Base-by-base conservation (phyloP, 2,888 invertebrate species). In the Slavum lentiscoides region DNA sequence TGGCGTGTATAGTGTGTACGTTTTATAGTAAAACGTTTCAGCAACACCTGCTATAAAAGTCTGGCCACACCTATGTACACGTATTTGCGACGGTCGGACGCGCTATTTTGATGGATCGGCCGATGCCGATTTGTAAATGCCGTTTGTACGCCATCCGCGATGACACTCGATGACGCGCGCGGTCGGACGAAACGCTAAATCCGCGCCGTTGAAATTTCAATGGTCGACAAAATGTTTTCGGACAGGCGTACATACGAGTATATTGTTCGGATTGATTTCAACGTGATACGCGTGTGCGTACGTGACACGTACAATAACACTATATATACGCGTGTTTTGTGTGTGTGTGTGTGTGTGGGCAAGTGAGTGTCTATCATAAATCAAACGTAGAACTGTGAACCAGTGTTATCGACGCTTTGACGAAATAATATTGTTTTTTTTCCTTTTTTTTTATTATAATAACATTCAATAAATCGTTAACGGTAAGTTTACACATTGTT, bases 381-480 rank as follows among this genome's bases (percentile, higher is more conserved):
- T 69, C 76, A 69, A 62, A 66, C 17, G 69, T 49, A 70, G 77
- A 70, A 80, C 77, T 80, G 70, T 80, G 77, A 39, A 69, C 77
- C 62, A 55, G 39, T 64, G 55, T 80, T 80, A 80, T 80, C 77
- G 70, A 80, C n/a, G n/a, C 70, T 70, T 62, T 69, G 77, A 62
- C 55, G 64, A 72, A 80, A 80, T 70, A 80, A 80, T 74, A 30
- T 30, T 30, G 30, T 30, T 30, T 30, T 30, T 30, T 30, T 30
- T 30, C 4, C 4, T 30, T 30, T 30, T 30, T 30, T 30, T 30
- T 30, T 70, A 55, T 75, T 75, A 75, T 17, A 55, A 64, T 55
- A 80, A 80, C 70, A 70, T 69, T 62, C 62, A 53, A 61, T 70
- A 70, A 70, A 77, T 62, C 37, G 39, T 64, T 39, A 77, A 77